Conservation (phyloP, 2,888 invertebrate genomes). For the Napeogenes inachia region DNA sequence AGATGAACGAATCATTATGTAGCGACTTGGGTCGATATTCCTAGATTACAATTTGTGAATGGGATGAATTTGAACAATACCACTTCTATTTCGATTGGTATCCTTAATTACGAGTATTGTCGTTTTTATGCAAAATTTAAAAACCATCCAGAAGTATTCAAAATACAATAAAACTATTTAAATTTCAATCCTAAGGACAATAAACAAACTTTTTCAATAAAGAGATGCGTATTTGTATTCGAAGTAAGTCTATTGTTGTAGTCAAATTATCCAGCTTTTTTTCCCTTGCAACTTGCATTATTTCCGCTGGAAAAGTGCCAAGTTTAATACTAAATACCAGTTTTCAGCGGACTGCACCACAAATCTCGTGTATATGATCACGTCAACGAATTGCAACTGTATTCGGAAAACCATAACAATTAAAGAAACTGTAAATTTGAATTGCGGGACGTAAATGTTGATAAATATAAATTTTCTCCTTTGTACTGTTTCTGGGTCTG, state of each 20-base stretch:
- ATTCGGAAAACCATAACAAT: neutral
- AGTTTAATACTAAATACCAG: conserved; percentile 12
- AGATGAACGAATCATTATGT: conserved; percentile 17
- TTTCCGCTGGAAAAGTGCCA: conserved; percentile 16
- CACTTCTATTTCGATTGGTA: no score
- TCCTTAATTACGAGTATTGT: neutral
- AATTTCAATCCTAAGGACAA: no score
- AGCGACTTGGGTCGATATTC: conserved; percentile 10
- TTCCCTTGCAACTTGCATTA: conserved; percentile 4
- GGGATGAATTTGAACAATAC: neutral
- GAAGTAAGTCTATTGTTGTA: neutral
- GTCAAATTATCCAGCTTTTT: conserved; percentile 13
- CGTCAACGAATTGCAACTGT: conserved; percentile 1
- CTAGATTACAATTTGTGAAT: neutral
- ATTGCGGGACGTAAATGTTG: neutral
- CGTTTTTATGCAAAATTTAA: no score
- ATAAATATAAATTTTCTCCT: neutral
- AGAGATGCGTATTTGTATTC: neutral
- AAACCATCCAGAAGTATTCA: no score
- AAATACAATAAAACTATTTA: no score
- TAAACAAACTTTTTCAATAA: neutral
- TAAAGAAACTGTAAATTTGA: neutral
- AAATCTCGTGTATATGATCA: conserved; percentile 15
- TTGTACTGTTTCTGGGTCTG: no score
- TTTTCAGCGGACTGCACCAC: conserved; percentile 5